Evolutionary conservation across 92 coral and sea anemone species (phyloP).

Genomic region (Diadumene lineata): DNA sequence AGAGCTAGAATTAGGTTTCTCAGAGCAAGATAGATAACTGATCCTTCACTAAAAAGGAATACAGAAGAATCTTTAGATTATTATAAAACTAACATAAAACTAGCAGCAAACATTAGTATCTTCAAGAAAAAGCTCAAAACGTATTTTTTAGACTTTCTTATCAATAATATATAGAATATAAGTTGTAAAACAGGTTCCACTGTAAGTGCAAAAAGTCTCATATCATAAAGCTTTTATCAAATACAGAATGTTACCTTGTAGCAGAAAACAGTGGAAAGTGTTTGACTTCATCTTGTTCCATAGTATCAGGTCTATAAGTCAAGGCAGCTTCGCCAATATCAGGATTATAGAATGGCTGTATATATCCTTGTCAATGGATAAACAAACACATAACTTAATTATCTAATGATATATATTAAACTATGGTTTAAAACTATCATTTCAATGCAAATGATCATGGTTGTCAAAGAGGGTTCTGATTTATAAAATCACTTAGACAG

Average conservation of each 20-base stretch:
- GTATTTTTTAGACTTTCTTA: no score
- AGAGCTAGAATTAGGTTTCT: slow-evolving; percentile 86
- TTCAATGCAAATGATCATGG: no score
- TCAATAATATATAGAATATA: no score
- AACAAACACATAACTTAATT: not conserved
- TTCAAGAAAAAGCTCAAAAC: no score
- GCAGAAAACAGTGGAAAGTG: slow-evolving; percentile 72
- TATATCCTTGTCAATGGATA: slow-evolving; percentile 35
- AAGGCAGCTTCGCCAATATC: slow-evolving; percentile 80
- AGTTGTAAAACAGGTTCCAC: no score
- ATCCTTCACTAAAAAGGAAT: slow-evolving; percentile 51
- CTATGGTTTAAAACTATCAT: no score
- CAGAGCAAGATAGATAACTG: slow-evolving; percentile 75
- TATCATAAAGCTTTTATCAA: no score
- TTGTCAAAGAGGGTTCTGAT: no score
- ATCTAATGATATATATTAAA: not conserved
- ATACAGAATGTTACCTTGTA: slow-evolving; percentile 65
- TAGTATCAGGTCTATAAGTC: slow-evolving; percentile 93
- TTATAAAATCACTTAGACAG: not conserved
- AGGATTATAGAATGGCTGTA: slow-evolving; percentile 84
- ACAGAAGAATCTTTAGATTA: no score
- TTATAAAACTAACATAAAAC: no score
- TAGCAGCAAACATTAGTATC: no score
- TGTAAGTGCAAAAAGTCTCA: not conserved
- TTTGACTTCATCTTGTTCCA: slow-evolving; percentile 83